Base-by-base conservation (phyloP, 2,888 invertebrate species). In the Drosophila peninsularis region DNA sequence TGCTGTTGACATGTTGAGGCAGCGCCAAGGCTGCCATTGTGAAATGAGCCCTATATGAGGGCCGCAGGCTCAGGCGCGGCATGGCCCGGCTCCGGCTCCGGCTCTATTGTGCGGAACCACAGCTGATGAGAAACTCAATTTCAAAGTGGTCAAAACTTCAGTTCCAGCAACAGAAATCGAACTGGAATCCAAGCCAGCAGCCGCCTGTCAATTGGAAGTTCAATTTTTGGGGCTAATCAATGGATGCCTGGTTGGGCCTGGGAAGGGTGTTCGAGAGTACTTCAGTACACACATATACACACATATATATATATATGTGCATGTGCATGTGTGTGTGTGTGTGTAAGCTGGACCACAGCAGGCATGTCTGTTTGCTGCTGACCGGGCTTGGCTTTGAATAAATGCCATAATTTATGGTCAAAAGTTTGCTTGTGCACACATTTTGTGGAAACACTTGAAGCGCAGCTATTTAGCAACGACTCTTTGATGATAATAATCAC, bases 351-450 rank as follows among this genome's bases (percentile, higher is more conserved):
- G 44, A 42, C 44, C 24, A 24, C 24, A 44, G 7, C 55, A 45
- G 66, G 55, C 37, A 54, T 53, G 54, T 63, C 55, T 45, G 61
- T 56, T 62, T 71, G 68, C 13, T 57, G 39, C 63, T 78, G 68
- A 62, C 70, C 76, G 80, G 71, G 81, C 76, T 83, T 83, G 87
- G 84, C 82, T 88, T 85, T 88, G 88, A 88, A 88, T 88, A 88
- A 88, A 86, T 88, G 88, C 83, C 87, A 85, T 86, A 86, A 86
- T 86, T 88, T 86, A 88, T 86, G 85, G 85, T 88, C 79, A 88
- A 86, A 85, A 85, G 85, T 85, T 85, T 85, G 85, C 85, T 71
- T 68, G 80, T 82, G 88, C 88, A 87, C 88, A 84, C 88, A 84
- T 80, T 88, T 84, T 85, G 88, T 76, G 88, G 88, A 64, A 85